These are phyloP conservation scores for Charanyca ferruginea DNA, from an alignment of 2,888 invertebrate genomes.

Conservation along the genomic window DNA sequence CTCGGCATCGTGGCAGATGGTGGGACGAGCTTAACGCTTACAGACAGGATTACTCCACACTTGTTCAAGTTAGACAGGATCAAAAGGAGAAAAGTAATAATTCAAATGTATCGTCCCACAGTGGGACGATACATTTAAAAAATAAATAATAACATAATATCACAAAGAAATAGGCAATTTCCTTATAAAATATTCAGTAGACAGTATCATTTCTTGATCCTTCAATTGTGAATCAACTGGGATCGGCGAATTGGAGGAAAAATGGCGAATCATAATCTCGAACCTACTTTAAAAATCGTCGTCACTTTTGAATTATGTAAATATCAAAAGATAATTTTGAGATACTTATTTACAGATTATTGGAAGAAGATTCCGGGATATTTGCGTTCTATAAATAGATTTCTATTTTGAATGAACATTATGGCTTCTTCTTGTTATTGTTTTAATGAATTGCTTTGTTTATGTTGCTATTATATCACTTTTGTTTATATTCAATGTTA, in stretches of 20 bases:
- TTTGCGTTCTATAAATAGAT: slow-evolving; percentile 2
- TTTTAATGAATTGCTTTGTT: slow-evolving; percentile 19
- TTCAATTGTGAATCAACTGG: slow-evolving; percentile 24
- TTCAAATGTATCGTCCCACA: too few species aligned
- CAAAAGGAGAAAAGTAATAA: too few species aligned
- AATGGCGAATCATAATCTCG: not conserved
- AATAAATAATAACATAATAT: not conserved
- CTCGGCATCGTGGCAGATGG: too few species aligned
- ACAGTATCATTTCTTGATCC: slow-evolving; percentile 1
- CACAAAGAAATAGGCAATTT: slow-evolving; percentile 18
- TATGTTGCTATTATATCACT: slow-evolving; percentile 5
- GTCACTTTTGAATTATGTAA: slow-evolving; percentile 26
- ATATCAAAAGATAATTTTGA: not conserved
- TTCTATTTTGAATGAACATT: slow-evolving; percentile 1
- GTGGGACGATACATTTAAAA: too few species aligned
- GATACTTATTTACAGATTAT: not conserved
- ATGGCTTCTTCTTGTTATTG: slow-evolving; percentile 6
- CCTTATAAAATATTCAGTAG: slow-evolving; percentile 9
- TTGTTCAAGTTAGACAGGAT: not conserved
- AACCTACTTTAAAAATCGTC: slow-evolving; percentile 7
- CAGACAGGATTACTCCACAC: too few species aligned
- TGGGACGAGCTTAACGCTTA: not conserved
- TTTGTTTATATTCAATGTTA: not conserved
- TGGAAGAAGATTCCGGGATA: not conserved
- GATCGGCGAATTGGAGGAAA: not conserved